Conservation (phyloP, 35 echinoderm and acorn worm genomes). For the Lytechinus variegatus region DNA sequence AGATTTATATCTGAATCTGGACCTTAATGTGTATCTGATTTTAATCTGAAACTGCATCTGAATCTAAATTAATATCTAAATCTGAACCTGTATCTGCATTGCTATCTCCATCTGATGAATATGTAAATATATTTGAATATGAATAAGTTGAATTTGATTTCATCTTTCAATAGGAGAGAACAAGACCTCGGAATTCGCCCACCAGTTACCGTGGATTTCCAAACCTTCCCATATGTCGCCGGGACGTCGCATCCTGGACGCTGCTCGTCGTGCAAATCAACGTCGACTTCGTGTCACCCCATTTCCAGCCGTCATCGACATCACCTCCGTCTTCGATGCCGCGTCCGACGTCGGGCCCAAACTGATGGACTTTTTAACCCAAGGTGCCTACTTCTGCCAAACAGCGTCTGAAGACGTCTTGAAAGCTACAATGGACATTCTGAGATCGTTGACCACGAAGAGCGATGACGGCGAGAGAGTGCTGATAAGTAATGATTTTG, state of each 20-base stretch:
- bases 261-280: conserved; percentile 9
- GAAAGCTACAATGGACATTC: background rate
- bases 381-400: background rate
- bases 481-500: background rate
- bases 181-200: background rate
- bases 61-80: too few relatives aligned
- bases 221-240: background rate
- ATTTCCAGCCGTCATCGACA: conserved; percentile 1
- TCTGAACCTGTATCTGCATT: too few relatives aligned
- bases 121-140: too few relatives aligned
- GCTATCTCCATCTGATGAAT: too few relatives aligned
- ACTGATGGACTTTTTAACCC: conserved; percentile 30
- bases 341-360: background rate
- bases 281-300: background rate
- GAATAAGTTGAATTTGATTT: too few relatives aligned
- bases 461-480: background rate
- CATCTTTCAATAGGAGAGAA: background rate
- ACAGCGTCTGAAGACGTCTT: background rate
- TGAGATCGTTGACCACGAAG: background rate
- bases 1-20: too few relatives aligned
- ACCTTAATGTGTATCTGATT: too few relatives aligned
- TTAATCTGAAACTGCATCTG: too few relatives aligned
- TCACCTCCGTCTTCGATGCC: conserved; percentile 4
- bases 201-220: background rate
- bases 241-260: background rate